Base-by-base conservation (phyloP, 2,888 invertebrate species). In the Scelioninae gen. 1 region DNA sequence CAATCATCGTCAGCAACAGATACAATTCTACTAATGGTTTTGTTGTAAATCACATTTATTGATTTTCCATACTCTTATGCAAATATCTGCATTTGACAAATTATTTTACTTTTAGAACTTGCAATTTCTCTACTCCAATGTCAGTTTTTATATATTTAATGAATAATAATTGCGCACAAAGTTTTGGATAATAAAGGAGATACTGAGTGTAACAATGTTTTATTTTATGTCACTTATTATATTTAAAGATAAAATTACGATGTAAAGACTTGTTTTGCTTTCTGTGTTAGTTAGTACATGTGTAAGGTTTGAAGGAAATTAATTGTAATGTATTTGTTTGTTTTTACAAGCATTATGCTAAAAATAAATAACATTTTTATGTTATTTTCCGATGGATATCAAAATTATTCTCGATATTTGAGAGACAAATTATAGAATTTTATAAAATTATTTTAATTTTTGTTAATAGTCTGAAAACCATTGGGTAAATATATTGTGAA, bases 1-100 rank as follows among this genome's bases (percentile, higher is more conserved):
- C 3, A 45, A 65, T 43, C 40, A 60, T 60, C 29, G 16, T 34
- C 23, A 55, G 55, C 55, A 55, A 55, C 34, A 60, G 43, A 43
- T 43, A 43, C 40, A n/a, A 40, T 60, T 23, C 43, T 60, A 47
- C n/a, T 38, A 56, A 34, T 56, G 38, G 15, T 16, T 56, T 38
- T 56, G 15, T 16, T 38, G 8, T 56, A 34, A 56, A 31, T 38
- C 16, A 38, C 1, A 16, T 47, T 47, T 43, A n/a, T n/a, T n/a
- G 43, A 43, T n/a, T n/a, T n/a, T 43, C n/a, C 5, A n/a, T n/a
- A n/a, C 43, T 11, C n/a, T 43, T n/a, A 43, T 43, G 13, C 11
- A 47, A 15, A 16, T 6, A 47, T 16, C 13, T 38, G 2, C 15
- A 16, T 16, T 32, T 56, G 56, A 56, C 56, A 56, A 56, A 56